These are phyloP conservation scores for Galleria mellonella DNA, from an alignment of 1,140 invertebrate genomes.

Conservation along the genomic window DNA sequence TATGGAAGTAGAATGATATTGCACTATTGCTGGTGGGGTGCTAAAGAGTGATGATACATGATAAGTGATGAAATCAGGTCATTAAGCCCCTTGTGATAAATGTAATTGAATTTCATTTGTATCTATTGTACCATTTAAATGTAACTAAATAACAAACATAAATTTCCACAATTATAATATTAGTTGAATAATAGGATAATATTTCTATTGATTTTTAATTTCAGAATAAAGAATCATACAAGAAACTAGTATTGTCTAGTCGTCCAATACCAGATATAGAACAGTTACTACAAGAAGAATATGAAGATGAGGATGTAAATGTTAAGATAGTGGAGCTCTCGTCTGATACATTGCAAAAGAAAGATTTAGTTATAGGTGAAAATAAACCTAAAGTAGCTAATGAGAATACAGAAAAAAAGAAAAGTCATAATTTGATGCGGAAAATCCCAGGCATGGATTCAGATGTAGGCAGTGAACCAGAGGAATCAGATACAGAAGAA, in stretches of 20 bases:
- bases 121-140: no score
- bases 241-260: conserved; percentile 78
- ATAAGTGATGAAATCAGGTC: no score
- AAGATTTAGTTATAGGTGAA: conserved; percentile 81
- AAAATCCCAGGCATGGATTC: conserved; percentile 62
- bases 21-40: no score
- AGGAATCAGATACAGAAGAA: conserved; percentile 49
- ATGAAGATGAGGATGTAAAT: conserved; percentile 82
- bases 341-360: conserved; percentile 77
- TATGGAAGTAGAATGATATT: no score
- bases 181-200: no score
- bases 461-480: conserved; percentile 61
- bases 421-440: conserved; percentile 20
- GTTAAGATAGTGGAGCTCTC: conserved; percentile 84
- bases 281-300: conserved; percentile 79
- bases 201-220: no score
- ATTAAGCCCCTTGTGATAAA: no score
- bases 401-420: conserved; percentile 13
- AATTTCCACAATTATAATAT: no score
- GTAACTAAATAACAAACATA: no score
- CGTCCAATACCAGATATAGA: conserved; percentile 80
- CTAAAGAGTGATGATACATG: no score
- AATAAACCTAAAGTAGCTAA: conserved; percentile 73
- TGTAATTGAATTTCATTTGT: no score
- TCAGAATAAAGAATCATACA: conserved; percentile 79